A percentile compares a stretch with the other conserved stretches of the same genome.
Evolutionary conservation across 2,888 invertebrate species (phyloP).

Genomic region (Platycheirus rosarum): DNA sequence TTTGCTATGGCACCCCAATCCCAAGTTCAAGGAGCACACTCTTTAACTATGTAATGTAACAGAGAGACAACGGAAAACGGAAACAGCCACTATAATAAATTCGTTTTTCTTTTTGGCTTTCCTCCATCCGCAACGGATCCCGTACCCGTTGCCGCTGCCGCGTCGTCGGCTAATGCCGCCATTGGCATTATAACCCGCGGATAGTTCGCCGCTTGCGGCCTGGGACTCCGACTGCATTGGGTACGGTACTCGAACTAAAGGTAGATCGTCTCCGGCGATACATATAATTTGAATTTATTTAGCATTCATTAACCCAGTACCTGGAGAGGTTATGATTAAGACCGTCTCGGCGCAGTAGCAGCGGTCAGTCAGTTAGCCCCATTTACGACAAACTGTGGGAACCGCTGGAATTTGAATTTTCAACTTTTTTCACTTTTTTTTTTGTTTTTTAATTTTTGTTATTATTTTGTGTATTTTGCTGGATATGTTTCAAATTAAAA

Average conservation of each 20-base stretch:
- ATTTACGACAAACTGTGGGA: constrained; percentile 73
- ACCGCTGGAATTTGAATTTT: constrained; percentile 71
- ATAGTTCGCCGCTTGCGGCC: constrained; percentile 38
- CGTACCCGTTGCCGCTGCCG: constrained; percentile 1
- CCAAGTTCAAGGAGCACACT: constrained; percentile 71
- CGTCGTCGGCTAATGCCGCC: not conserved
- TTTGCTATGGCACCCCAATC: constrained; percentile 63
- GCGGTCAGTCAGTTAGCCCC: constrained; percentile 70
- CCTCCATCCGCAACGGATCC: constrained; percentile 11
- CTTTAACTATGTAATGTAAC: constrained; percentile 8
- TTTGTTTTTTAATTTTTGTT: constrained; percentile 26
- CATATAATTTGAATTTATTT: constrained; percentile 82
- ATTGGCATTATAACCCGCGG: constrained; percentile 29
- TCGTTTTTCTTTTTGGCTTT: constrained; percentile 55
- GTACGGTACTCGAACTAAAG: constrained; percentile 72
- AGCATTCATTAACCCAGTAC: constrained; percentile 82
- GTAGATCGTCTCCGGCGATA: constrained; percentile 81
- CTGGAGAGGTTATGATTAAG: constrained; percentile 74
- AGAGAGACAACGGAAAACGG: constrained; percentile 71
- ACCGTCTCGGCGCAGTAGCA: constrained; percentile 46
- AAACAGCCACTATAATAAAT: constrained; percentile 70
- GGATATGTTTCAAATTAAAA: constrained; percentile 38
- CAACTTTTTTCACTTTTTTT: constrained; percentile 24
- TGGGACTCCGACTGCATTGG: constrained; percentile 56
- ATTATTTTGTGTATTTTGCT: constrained; percentile 47